Evolutionary conservation across 2,113 vertebrate genomes (phyloP).

Genomic region (Tricholaema leucomelas): DNA sequence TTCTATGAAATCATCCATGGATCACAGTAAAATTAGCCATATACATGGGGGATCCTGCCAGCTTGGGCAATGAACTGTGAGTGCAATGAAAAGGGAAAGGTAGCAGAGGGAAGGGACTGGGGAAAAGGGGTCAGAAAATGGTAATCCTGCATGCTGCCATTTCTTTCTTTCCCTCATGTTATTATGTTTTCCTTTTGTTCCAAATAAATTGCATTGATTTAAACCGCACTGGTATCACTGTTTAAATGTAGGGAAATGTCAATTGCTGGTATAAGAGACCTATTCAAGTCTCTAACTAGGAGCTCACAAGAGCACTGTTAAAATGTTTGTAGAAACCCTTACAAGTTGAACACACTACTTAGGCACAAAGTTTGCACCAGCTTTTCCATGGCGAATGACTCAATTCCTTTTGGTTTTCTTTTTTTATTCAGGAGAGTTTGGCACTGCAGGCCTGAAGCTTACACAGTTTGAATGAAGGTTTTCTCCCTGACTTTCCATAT

Average conservation of each 20-base stretch:
- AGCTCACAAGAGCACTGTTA: background rate
- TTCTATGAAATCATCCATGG: background rate
- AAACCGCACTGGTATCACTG: background rate
- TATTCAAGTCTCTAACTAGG: background rate
- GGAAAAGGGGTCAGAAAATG: background rate
- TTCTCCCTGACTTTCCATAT: background rate
- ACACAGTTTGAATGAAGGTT: background rate
- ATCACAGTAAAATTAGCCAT: background rate
- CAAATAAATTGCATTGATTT: background rate
- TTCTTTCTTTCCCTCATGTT: background rate
- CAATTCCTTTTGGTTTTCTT: background rate
- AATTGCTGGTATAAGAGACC: background rate
- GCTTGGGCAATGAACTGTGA: background rate
- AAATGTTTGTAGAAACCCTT: background rate
- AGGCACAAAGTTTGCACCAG: background rate
- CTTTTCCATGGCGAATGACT: background rate
- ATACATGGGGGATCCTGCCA: background rate
- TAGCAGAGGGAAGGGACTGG: background rate
- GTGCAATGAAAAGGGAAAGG: background rate
- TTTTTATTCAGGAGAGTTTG: background rate
- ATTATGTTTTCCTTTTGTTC: background rate
- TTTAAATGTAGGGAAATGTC: background rate
- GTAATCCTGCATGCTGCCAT: background rate
- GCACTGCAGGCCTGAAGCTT: background rate
- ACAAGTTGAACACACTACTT: background rate